Conservation (phyloP, 2,113 vertebrate genomes). For the Nipponia nippon region DNA sequence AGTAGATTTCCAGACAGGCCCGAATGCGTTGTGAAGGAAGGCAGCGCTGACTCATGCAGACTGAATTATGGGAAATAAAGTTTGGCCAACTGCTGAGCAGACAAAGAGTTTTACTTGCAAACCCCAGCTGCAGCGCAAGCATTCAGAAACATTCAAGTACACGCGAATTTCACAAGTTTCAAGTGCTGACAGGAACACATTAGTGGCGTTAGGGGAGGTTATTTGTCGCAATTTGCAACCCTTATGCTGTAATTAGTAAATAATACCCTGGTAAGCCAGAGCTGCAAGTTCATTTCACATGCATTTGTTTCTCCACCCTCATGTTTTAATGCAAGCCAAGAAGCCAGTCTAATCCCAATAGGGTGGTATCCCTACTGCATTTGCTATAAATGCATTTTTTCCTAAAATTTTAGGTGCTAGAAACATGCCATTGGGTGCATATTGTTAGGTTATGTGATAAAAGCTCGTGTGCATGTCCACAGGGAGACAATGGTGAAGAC, state of each 20-base stretch:
- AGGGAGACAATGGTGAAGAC: neutral
- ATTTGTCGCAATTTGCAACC: conserved; percentile 6
- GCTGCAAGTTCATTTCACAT: neutral
- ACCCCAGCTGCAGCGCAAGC: neutral
- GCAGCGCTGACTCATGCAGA: conserved; percentile 14
- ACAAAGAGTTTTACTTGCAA: neutral
- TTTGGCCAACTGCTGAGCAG: conserved; percentile 40
- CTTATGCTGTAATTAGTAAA: neutral
- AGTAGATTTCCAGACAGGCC: neutral
- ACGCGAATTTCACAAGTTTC: neutral
- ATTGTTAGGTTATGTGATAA: neutral
- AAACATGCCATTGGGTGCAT: neutral
- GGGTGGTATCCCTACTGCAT: neutral
- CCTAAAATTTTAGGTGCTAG: neutral
- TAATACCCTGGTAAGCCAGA: neutral
- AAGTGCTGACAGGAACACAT: neutral
- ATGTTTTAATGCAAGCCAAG: neutral
- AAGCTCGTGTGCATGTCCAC: neutral
- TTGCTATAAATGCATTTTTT: neutral
- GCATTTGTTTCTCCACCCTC: neutral
- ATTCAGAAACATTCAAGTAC: neutral
- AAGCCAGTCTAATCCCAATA: neutral
- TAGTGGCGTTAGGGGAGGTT: neutral
- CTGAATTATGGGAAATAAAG: conserved; percentile 16
- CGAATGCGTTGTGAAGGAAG: neutral